Evolutionary conservation across 2,888 invertebrate species (phyloP), one percentile per base, ranked within the genome.

Genomic region (Dioctria linearis): DNA sequence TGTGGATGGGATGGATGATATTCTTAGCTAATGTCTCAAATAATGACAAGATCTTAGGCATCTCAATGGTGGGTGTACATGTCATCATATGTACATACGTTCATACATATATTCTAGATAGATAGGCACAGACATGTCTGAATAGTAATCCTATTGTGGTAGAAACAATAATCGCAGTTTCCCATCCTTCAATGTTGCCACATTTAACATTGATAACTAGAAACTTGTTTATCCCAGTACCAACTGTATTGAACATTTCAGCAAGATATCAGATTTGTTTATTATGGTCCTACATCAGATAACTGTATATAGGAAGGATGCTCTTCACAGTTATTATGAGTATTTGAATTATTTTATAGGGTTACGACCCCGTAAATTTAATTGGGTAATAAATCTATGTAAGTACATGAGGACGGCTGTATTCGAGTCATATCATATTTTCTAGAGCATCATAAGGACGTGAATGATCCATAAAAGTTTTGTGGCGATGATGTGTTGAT

Each of bases 311-410:
- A 11, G 9, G 6, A 46, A 54, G 54, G 11, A 11, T 54, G 9
- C 3, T 4, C 11, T 46, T 46, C 49, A 46, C 49, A 9, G 54
- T 11, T 54, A 54, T 54, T 54, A 4, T 54, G 9, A 43, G 46
- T 46, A 67, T 67, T 67, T n/a, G 67, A 43, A 46, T 43, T 51
- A 69, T 49, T 49, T 69, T 51, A n/a, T 13, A 51, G 39, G 51
- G 49, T 69, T 69, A 69, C 69, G 69, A 69, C 25, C 51, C 69
- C 51, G 49, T 37, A 69, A 69, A 39, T 51, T 69, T 69, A 69
- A 69, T 69, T 49, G 69, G 6, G 69, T 43, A 51, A 69, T 69
- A 69, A 69, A 69, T 69, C 69, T 43, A 69, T 25, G 25, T 25
- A 25, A 25, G 25, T 25, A 25, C 25, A 25, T 25, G 25, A 0